Base-by-base conservation (phyloP, 2,888 invertebrate species). In the Plutella xylostella region DNA sequence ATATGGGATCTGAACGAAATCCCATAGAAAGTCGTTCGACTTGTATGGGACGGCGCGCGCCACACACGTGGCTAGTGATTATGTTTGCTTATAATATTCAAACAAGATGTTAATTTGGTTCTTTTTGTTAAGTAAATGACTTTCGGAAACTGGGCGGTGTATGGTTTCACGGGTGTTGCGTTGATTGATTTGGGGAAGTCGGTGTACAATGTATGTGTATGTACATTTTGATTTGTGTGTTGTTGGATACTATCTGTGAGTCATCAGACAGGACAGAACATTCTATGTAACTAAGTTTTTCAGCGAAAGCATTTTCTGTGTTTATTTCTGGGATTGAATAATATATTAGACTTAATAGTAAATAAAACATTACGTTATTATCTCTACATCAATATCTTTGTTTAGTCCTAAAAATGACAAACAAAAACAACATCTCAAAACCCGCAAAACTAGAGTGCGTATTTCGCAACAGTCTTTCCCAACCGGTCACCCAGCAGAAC, bases 21-120 rank as follows among this genome's bases (percentile, higher is more conserved):
- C 82, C 82, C 55, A 72, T 77, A 71, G 66, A 72, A 41, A 55
- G 40, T 50, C 53, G 48, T 56, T 51, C 53, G 57, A 35, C 31
- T 55, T 45, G 72, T 72, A 80, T 72, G 54, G 70, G 54, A 54
- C 54, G 65, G 65, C 78, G 79, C 60, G 74, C 66, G 79, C 57
- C 3, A 19, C 21, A 57, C 83, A 79, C 83, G 83, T 80, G 83
- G 46, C 70, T 4, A 19, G 52, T 82, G 78, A 83, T 82, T 82
- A 74, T 82, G 74, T 83, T 83, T 82, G 72, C 72, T 72, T 79
- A 73, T 68, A 63, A 73, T 72, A 76, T 72, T 83, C 82, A 82
- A 83, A 83, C 83, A 83, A 79, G 78, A 74, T 82, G 79, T 82
- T 83, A 82, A 83, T 83, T 79, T 79, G 68, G 70, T 62, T 51